Conservation (phyloP, 2,797 vertebrate species). For the Notoglanidium macrostoma region DNA sequence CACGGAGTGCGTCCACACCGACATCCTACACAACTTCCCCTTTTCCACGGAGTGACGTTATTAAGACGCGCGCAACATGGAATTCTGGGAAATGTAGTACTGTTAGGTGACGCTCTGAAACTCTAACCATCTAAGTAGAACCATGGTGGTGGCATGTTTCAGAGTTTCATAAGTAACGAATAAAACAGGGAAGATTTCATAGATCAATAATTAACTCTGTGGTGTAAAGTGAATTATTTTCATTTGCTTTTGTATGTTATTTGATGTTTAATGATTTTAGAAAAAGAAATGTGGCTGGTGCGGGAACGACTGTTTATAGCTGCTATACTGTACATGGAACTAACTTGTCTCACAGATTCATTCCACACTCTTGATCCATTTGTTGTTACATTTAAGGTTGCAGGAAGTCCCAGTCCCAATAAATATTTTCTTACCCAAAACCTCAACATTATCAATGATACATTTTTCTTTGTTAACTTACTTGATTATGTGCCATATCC, state of each 20-base stretch:
- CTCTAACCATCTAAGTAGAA: background rate
- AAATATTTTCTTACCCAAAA: background rate
- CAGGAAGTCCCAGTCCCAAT: background rate
- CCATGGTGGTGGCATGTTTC: background rate
- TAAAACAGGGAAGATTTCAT: background rate
- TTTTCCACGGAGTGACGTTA: constrained; percentile 19
- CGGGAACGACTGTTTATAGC: background rate
- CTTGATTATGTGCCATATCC: background rate
- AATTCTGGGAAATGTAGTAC: constrained; percentile 51
- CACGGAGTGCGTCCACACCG: background rate
- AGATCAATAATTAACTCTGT: background rate
- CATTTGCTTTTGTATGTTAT: background rate
- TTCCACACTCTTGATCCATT: background rate
- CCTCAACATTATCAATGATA: background rate
- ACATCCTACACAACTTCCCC: constrained; percentile 36
- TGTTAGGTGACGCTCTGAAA: rapidly evolving
- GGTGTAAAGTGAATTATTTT: background rate
- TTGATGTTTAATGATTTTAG: background rate
- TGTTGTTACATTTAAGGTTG: background rate
- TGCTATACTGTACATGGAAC: background rate
- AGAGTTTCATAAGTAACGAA: background rate
- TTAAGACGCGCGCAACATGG: background rate
- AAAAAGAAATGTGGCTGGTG: background rate
- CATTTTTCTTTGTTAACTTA: background rate
- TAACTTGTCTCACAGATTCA: background rate